Conservation (phyloP, 2,888 invertebrate species). For the Drosophila paracracens region DNA sequence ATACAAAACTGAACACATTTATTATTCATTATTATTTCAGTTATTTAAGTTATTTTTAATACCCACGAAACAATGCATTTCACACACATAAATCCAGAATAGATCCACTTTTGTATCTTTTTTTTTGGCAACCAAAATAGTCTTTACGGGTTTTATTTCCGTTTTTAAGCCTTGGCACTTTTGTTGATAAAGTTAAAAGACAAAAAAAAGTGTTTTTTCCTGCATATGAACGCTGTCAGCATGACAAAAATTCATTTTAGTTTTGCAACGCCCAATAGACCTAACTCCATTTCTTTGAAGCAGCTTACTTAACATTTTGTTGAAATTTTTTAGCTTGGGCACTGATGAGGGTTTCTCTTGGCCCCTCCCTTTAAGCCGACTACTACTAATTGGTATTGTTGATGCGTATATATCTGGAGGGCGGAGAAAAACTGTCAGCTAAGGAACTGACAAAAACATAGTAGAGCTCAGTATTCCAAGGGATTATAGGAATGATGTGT, state of each 20-base stretch:
- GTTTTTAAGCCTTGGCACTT: not conserved
- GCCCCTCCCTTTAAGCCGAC: conserved; percentile 33
- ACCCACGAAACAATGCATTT: not conserved
- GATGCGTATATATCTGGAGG: conserved; percentile 12
- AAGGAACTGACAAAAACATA: conserved; percentile 32
- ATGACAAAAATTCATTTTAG: conserved; percentile 14
- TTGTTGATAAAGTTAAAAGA: not conserved
- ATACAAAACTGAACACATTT: not conserved
- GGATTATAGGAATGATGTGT: conserved; percentile 38
- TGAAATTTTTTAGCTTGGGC: conserved; percentile 52
- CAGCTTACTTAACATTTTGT: conserved; percentile 65
- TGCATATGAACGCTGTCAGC: conserved; percentile 5
- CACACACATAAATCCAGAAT: not conserved
- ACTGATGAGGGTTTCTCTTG: conserved; percentile 66
- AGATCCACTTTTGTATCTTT: not conserved
- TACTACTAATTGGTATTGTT: conserved; percentile 73
- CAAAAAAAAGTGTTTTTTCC: not conserved
- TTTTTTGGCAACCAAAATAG: not conserved
- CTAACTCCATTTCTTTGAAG: conserved; percentile 39
- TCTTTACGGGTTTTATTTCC: not conserved
- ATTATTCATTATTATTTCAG: not conserved
- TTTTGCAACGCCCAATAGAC: conserved; percentile 48
- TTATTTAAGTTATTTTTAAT: not conserved
- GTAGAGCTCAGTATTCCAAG: conserved; percentile 50
- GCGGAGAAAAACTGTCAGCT: conserved; percentile 2